Base-by-base conservation (phyloP, 2,888 invertebrate species). In the Spilosoma lubricipeda region DNA sequence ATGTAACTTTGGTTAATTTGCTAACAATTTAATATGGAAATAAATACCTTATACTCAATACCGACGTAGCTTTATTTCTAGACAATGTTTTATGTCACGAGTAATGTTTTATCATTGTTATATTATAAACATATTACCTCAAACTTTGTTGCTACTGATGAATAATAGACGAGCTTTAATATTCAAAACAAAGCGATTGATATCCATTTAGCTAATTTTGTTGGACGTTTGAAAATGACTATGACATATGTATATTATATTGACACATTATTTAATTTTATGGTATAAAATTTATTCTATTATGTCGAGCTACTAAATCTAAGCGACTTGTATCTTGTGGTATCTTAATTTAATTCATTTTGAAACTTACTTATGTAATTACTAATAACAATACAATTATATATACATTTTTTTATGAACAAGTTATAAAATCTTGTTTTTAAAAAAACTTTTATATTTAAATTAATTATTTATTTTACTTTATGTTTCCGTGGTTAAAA, bases 91-190 rank as follows among this genome's bases (percentile, higher is more conserved):
- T 56, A 11, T 56, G 0, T 3, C 3, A 56, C 56, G n/a, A 56
- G n/a, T 56, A n/a, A 11, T 2, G 36, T 7, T 56, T 56, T 56
- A 56, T 56, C n/a, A n/a, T 56, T 23, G n/a, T n/a, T n/a, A n/a
- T n/a, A n/a, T n/a, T n/a, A n/a, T n/a, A n/a, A n/a, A n/a, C n/a
- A n/a, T n/a, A n/a, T n/a, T 56, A 9, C n/a, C 56, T n/a, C 11
- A 56, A n/a, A 56, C n/a, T 56, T 56, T 56, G 56, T 56, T 56
- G n/a, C 56, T 56, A 11, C 56, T n/a, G 56, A n/a, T n/a, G n/a
- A 56, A 56, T 56, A 56, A 56, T 13, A 56, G 56, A 56, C 5
- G 23, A 52, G 52, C 52, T n/a, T 18, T n/a, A n/a, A 56, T n/a
- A n/a, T 56, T 23, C 0, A 23, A 9, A 56, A 56, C n/a, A n/a